Evolutionary conservation across 2,888 invertebrate species (phyloP).

Genomic region (Malthinus flaveolus): DNA sequence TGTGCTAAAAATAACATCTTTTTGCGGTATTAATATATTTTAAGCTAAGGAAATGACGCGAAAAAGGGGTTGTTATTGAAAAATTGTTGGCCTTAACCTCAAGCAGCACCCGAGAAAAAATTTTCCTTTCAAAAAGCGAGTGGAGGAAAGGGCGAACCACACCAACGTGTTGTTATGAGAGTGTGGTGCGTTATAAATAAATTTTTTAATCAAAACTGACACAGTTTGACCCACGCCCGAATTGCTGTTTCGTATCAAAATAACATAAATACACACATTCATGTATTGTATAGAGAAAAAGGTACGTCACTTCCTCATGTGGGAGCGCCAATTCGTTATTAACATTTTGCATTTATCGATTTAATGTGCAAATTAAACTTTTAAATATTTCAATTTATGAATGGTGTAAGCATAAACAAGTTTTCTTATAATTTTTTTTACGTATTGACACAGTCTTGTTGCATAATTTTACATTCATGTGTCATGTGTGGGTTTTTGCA

Average conservation of each 20-base stretch:
- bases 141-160: too few species aligned
- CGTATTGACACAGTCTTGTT: too few species aligned
- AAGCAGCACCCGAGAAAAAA: too few species aligned
- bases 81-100: too few species aligned
- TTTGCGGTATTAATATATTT: slow-evolving; percentile 23
- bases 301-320: slow-evolving; percentile 24
- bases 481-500: too few species aligned
- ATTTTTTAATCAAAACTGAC: neutral
- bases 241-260: slow-evolving; percentile 13
- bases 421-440: too few species aligned
- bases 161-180: too few species aligned
- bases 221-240: slow-evolving; percentile 13
- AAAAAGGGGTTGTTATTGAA: slow-evolving; percentile 23
- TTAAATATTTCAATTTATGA: neutral
- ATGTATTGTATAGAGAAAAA: slow-evolving; percentile 15
- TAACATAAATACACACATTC: too few species aligned
- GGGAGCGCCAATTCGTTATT: slow-evolving; percentile 24
- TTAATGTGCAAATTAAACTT: neutral
- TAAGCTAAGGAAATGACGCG: slow-evolving; percentile 22
- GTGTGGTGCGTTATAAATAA: too few species aligned
- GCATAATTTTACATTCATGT: too few species aligned
- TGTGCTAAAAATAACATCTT: slow-evolving; percentile 21
- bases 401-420: too few species aligned
- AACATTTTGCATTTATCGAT: neutral
- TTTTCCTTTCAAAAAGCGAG: too few species aligned